These are phyloP conservation scores for Vidua chalybeata DNA, from an alignment of 2,113 vertebrate genomes.

Conservation along the genomic window DNA sequence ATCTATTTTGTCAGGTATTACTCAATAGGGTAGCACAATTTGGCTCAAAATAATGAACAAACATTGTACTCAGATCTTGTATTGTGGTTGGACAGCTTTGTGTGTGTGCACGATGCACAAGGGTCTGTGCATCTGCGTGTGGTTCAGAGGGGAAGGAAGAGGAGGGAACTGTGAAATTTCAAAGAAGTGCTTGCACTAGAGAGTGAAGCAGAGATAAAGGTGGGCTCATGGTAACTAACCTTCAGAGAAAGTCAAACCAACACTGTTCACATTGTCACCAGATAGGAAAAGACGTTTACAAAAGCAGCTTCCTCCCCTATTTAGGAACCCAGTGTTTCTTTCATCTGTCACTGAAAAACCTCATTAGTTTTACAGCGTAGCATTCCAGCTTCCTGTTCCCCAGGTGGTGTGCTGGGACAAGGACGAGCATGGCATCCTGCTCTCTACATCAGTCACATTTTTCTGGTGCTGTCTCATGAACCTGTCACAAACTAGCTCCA, in stretches of 20 bases:
- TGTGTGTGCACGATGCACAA: background rate
- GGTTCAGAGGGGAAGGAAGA: conserved; percentile 65
- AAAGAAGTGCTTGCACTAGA: conserved; percentile 7
- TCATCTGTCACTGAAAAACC: background rate
- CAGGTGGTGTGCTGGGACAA: background rate
- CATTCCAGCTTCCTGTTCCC: background rate
- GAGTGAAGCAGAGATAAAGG: background rate
- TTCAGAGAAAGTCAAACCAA: conserved; percentile 28
- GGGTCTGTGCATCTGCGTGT: background rate
- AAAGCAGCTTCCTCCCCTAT: background rate
- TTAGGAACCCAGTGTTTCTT: background rate
- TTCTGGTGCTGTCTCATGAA: background rate
- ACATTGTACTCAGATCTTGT: background rate
- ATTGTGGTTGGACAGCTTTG: background rate
- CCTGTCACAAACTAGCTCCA: background rate
- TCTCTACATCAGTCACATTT: background rate
- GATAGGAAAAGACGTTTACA: background rate
- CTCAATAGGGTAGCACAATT: background rate
- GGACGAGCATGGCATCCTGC: background rate
- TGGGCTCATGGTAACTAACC: background rate
- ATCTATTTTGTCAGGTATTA: background rate
- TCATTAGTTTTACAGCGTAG: rapidly evolving
- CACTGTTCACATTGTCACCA: background rate
- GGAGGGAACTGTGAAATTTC: conserved; percentile 62
- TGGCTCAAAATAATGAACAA: background rate